Base-by-base conservation (phyloP, 2,888 invertebrate genomes). In the Portevinia maculata region DNA sequence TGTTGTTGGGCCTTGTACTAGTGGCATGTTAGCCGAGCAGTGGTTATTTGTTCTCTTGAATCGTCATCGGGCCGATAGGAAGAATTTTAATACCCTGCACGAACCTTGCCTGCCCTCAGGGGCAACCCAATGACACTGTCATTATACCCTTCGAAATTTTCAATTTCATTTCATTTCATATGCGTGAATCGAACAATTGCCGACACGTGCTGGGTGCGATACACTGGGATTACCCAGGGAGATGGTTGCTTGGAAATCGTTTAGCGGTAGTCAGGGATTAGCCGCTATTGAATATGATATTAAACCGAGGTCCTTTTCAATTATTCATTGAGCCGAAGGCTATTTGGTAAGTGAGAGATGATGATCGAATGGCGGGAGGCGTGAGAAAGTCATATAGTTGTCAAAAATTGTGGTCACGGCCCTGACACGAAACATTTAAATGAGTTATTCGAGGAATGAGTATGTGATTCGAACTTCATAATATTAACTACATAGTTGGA, bases 231-330 rank as follows among this genome's bases (percentile, higher is more conserved):
- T 85, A 85, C 84, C 70, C 67, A 41, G 46, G 19, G 55, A 28
- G 57, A 53, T 86, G 84, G 85, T 84, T 81, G 79, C 84, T 76
- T 84, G 84, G 84, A 85, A 85, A 86, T 85, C 85, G 84, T 85
- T 86, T 85, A 85, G 85, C 85, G 84, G 86, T 85, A 85, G 86
- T 85, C 78, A 41, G 69, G 86, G 86, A 86, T 86, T 86, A 86
- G 85, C 73, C 74, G 70, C 69, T 70, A 81, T 81, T 85, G 78
- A 83, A 70, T 83, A 81, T 85, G 73, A 79, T 84, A 84, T 78
- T 81, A 79, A 79, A 65, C 70, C 76, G 76, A 78, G 69, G 75
- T 84, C 79, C 73, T 85, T 85, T 81, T 84, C 64, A 55, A 55
- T 71, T 78, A 81, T 84, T 84, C 78, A 83, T 78, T 78, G 55